phyloP scores from a whole-genome alignment of 2,113 vertebrate species.

The Bostrychus sinensis region DNA sequence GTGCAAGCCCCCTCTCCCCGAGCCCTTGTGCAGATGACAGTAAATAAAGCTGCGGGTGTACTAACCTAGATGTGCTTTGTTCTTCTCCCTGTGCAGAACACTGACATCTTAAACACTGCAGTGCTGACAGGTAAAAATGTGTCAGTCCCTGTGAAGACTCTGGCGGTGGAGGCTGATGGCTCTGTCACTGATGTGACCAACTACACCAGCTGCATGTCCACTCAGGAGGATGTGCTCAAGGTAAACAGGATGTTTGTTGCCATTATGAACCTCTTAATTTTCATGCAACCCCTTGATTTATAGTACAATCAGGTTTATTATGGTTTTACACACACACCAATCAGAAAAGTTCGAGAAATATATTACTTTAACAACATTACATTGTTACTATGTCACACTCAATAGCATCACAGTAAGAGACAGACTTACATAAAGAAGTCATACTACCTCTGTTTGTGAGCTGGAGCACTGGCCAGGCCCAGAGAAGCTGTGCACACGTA shows the following conservation, averaged over 20 bases:
- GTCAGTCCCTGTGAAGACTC: conserved; percentile 83
- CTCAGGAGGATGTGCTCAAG: conserved; percentile 86
- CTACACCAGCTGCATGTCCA: conserved; percentile 85
- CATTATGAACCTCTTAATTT: not conserved
- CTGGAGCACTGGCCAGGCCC: not conserved
- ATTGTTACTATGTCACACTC: too few relatives aligned
- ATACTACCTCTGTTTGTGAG: not conserved
- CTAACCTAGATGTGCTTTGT: not conserved
- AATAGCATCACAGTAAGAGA: too few relatives aligned
- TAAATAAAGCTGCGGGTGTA: not conserved
- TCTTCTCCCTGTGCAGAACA: conserved; percentile 76
- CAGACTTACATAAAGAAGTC: not conserved
- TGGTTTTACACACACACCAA: too few relatives aligned
- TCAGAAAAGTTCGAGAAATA: too few relatives aligned
- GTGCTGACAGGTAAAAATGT: conserved; percentile 88
- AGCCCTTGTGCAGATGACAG: not conserved
- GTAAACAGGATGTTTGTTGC: conserved; percentile 63
- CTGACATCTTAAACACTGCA: conserved; percentile 90
- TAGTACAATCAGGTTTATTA: too few relatives aligned
- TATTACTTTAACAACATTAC: too few relatives aligned
- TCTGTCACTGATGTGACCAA: conserved; percentile 87
- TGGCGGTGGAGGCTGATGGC: conserved; percentile 87
- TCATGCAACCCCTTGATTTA: too few relatives aligned
- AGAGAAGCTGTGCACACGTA: not conserved
- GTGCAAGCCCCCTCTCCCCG: not conserved